These are phyloP conservation scores for Cephus rjabovi DNA, from an alignment of 2,888 invertebrate species.

Conservation along the genomic window DNA sequence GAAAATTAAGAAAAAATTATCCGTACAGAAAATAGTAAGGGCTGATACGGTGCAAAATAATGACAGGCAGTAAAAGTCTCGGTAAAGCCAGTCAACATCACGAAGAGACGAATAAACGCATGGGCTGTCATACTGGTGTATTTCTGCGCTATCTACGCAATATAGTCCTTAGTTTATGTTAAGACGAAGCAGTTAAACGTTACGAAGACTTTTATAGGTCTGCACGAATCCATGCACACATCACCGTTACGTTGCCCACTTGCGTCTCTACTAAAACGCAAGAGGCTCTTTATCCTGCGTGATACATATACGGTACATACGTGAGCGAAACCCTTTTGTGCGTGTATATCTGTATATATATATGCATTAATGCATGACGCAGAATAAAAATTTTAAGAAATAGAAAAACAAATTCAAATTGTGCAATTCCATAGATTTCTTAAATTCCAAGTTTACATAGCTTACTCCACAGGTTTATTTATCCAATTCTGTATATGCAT, in stretches of 20 bases:
- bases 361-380: no score
- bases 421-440: neutral
- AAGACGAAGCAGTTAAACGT: conserved; percentile 55
- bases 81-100: neutral
- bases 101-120: conserved; percentile 33
- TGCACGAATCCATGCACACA: conserved; percentile 12
- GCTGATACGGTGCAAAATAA: neutral
- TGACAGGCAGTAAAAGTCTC: neutral
- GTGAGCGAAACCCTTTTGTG: neutral
- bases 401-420: neutral
- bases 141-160: conserved; percentile 56
- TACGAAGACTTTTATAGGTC: conserved; percentile 59
- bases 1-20: neutral
- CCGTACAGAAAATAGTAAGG: neutral
- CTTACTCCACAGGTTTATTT: neutral
- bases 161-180: conserved; percentile 59
- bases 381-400: neutral
- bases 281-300: neutral
- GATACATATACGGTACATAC: neutral
- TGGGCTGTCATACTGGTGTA: conserved; percentile 42
- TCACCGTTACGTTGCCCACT: neutral
- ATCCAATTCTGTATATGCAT: neutral
- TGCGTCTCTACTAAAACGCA: neutral
- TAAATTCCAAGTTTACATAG: neutral
- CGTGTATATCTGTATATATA: neutral